Evolutionary conservation across 2,113 vertebrate species (phyloP), one percentile per base, ranked within the genome.

Genomic region (Phainopepla nitens): DNA sequence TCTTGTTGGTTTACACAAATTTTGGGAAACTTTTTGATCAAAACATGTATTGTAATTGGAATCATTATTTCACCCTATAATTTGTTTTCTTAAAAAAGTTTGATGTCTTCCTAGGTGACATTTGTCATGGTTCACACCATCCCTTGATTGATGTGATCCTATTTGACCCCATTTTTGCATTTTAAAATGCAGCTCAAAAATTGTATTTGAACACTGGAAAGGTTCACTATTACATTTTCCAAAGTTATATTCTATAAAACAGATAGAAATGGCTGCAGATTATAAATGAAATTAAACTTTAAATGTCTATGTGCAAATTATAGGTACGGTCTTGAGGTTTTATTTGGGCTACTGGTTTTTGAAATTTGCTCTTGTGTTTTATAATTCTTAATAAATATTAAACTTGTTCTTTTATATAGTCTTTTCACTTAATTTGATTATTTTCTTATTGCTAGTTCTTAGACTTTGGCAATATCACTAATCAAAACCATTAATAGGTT

Each of bases 251-350:
- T 42, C 24, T 57, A 9, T 36, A n/a, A 29, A 3, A 5, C 36
- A 21, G 6, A 49, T 51, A 70, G 10, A 8, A 27, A 24, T 45
- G 28, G 23, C 16, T 64, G n/a, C 31, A 47, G 11, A 68, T 94
- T 60, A 47, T 61, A 82, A 62, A 39, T 70, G 39, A 8, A 87
- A 56, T 11, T 20, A 64, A 79, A 65, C 17, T 31, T 6, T 73
- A 84, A 89, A 93, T 36, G 31, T 65, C 10, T 33, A 10, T 31
- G 41, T 29, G 7, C 31, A 77, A 92, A 82, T 36, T 47, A 31
- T 36, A 70, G 54, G 35, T 51, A 41, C 0, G 0, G 3, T 51
- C 28, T 73, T 78, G 25, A 62, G 19, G 17, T 51, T 83, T 23
- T 53, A 14, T 82, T 88, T 47, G 28, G 12, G 8, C 9, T 68